These are phyloP conservation scores for Gobius niger DNA, from an alignment of 2,113 vertebrate species.

Conservation along the genomic window DNA sequence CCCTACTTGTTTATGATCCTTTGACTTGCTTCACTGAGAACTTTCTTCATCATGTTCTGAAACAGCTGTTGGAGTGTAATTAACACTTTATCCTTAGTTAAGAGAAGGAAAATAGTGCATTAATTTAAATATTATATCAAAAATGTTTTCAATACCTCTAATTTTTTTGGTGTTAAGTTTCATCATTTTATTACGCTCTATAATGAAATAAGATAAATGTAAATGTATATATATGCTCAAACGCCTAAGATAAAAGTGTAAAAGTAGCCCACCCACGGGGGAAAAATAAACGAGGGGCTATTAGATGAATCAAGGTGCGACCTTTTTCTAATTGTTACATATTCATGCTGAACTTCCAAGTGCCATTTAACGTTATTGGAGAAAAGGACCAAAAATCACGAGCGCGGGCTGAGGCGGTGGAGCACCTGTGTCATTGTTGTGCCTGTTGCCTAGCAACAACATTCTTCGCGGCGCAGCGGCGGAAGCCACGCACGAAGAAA, in stretches of 20 bases:
- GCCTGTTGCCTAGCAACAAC: conserved; percentile 82
- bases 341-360: conserved; percentile 59
- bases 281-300: conserved; percentile 25
- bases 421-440: conserved; percentile 84
- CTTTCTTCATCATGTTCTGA: too few relatives aligned
- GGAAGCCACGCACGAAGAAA: conserved; percentile 72
- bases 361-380: conserved; percentile 64
- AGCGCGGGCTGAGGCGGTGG: conserved; percentile 36
- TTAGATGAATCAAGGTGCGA: conserved; percentile 28
- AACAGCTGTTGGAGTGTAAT: too few relatives aligned
- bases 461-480: conserved; percentile 66
- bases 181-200: background rate
- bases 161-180: too few relatives aligned
- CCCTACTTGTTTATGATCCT: too few relatives aligned
- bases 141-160: too few relatives aligned
- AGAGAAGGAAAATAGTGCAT: too few relatives aligned
- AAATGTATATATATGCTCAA: background rate
- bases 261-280: background rate
- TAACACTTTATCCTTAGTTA: too few relatives aligned
- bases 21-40: too few relatives aligned
- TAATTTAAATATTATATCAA: too few relatives aligned
- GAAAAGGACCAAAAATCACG: conserved; percentile 47
- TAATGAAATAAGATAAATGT: background rate
- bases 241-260: conserved; percentile 13
- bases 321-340: conserved; percentile 34